Percentiles rank a stretch among this genome's conserved stretches.
These are phyloP conservation scores for Pardalotus punctatus DNA, from an alignment of 2,113 vertebrate species.

Conservation along the genomic window DNA sequence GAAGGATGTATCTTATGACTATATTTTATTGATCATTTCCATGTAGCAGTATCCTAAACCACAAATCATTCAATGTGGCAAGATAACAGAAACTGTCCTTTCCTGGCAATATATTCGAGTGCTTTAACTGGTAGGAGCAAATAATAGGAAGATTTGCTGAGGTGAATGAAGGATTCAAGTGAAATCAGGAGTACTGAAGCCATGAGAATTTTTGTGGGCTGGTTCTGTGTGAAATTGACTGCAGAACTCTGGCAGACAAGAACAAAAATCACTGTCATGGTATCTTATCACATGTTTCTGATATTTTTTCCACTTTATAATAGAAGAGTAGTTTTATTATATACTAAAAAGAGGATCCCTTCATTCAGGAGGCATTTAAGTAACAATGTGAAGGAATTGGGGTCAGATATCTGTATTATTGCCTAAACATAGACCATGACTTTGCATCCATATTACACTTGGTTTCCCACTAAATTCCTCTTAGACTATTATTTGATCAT, in stretches of 20 bases:
- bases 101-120: background rate
- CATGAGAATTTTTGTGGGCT: background rate
- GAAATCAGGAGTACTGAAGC: background rate
- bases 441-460: background rate
- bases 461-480: background rate
- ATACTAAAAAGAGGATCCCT: background rate
- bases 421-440: background rate
- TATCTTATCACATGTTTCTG: background rate
- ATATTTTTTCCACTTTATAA: background rate
- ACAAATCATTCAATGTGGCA: background rate
- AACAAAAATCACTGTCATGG: fast-evolving
- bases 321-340: background rate
- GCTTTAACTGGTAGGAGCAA: background rate
- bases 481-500: background rate
- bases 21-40: background rate
- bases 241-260: background rate
- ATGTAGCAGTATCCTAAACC: background rate
- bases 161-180: background rate
- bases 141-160: background rate
- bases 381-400: background rate
- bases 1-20: too few relatives aligned
- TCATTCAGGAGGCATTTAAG: background rate
- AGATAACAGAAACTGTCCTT: background rate
- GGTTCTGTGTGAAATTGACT: background rate
- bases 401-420: background rate